Evolutionary conservation across 2,113 vertebrate genomes (phyloP), one percentile per base, ranked within the genome.

Genomic region (Pelecanoides urinatrix): DNA sequence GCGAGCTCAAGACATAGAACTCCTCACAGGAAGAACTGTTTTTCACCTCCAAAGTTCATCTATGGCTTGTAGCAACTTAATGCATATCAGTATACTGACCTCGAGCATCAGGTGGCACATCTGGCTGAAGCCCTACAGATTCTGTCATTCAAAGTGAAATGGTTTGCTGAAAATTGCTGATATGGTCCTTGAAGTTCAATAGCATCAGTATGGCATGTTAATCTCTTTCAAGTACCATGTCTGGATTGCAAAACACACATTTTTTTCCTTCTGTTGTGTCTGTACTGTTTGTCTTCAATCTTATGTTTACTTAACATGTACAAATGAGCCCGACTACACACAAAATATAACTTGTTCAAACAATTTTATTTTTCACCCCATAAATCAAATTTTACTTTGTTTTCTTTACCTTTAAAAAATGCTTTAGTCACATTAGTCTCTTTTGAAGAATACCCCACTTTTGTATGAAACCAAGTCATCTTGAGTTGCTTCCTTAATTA

Each of bases 21-120:
- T n/a, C 22, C 20, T 75, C 11, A 8, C 7, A 62, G 49, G 34
- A 58, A 84, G 9, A 66, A 34, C 14, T 5, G 5, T 5, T 62
- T 81, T 42, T 76, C 65, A 58, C 20, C 42, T 36, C 50, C 0
- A 0, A 23, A 73, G 22, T 26, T 68, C 22, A 25, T 45, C 34
- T 19, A 11, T 4, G 5, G 26, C 68, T 47, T 36, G 21, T 42
- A 50, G n/a, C 23, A 59, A 32, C 62, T 50, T 61, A 7, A 49
- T 16, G n/a, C 1, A 1, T 40, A 10, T 14, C 11, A 9, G 16
- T 1, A 4, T 40, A 29, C 36, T 38, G 15, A 74, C 26, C 49
- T 59, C 1, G 0, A 50, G 29, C 32, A 32, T 62, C 14, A 14
- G 16, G 34, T 47, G 36, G 34, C 25, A 52, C 30, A 22, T 56